A percentile compares a stretch with the other conserved stretches of the same genome.
Conservation (phyloP, 2,797 vertebrate genomes). For the Pantherophis vulpinus region DNA sequence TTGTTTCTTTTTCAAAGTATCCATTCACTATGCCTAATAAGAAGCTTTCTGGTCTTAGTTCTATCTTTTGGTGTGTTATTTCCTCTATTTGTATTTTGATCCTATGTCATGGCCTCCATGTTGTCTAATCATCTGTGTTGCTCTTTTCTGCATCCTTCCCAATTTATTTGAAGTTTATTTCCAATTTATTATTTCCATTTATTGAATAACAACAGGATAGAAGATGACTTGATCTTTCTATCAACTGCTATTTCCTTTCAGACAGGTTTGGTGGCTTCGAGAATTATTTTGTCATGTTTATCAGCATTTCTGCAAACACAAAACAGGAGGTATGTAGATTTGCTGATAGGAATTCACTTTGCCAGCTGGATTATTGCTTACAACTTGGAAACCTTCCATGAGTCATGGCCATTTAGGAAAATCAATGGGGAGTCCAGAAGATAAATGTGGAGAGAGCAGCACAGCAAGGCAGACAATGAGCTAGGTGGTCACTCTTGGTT, state of each 20-base stretch:
- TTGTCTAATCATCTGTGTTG: not conserved
- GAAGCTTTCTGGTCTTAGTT: too few species aligned
- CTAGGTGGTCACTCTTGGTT: not conserved
- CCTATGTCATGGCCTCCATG: not conserved
- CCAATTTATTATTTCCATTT: not conserved
- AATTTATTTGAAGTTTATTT: not conserved
- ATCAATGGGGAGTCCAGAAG: constrained; percentile 18
- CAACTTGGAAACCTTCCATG: constrained; percentile 14
- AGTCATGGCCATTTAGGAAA: not conserved
- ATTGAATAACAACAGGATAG: not conserved
- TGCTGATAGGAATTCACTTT: not conserved
- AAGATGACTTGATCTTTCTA: not conserved
- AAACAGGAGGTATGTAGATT: constrained; percentile 21
- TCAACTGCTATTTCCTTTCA: not conserved
- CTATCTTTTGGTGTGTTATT: too few species aligned
- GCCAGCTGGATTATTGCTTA: constrained; percentile 13
- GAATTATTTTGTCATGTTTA: not conserved
- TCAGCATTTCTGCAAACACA: not conserved
- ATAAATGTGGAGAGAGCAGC: not conserved
- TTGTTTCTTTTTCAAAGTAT: too few species aligned
- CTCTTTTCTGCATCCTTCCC: not conserved
- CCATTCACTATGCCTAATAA: too few species aligned
- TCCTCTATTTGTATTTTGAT: too few species aligned
- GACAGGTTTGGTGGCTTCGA: not conserved
- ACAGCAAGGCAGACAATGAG: not conserved